Evolutionary conservation across 2,797 vertebrate genomes (phyloP).

Genomic region (Poecilia wingei): DNA sequence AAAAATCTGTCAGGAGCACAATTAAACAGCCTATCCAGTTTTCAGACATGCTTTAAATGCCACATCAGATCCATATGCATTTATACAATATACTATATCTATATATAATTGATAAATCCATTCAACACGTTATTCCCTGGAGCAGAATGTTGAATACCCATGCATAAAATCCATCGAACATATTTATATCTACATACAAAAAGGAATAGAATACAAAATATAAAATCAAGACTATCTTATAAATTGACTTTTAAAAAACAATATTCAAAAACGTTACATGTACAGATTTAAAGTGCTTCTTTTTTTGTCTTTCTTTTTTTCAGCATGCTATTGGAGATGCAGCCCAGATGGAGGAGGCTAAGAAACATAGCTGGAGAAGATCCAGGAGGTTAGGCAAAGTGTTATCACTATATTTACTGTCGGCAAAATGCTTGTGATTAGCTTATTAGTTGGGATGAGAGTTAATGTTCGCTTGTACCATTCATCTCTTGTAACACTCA

Average conservation of each 20-base stretch:
- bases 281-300: slow-evolving; percentile 83
- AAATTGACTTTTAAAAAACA: slow-evolving; percentile 74
- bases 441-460: slow-evolving; percentile 60
- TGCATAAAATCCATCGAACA: slow-evolving; percentile 75
- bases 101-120: slow-evolving; percentile 60
- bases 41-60: slow-evolving; percentile 63
- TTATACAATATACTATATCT: slow-evolving; percentile 54
- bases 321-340: slow-evolving; percentile 67
- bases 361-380: slow-evolving; percentile 59
- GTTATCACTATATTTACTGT: slow-evolving; percentile 55
- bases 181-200: slow-evolving; percentile 76
- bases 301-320: slow-evolving; percentile 49
- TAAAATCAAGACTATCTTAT: slow-evolving; percentile 76
- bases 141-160: slow-evolving; percentile 69
- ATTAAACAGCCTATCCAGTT: slow-evolving; percentile 40
- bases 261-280: slow-evolving; percentile 65
- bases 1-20: slow-evolving; percentile 39
- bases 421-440: slow-evolving; percentile 58
- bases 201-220: slow-evolving; percentile 78
- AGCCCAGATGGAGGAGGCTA: slow-evolving; percentile 64
- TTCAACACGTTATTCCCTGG: slow-evolving; percentile 66
- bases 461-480: slow-evolving; percentile 32
- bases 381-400: slow-evolving; percentile 51
- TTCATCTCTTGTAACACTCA: slow-evolving; percentile 52
- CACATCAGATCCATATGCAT: slow-evolving; percentile 57